Evolutionary conservation across 1,140 invertebrate genomes (phyloP).

Genomic region (Temnothorax longispinosus): DNA sequence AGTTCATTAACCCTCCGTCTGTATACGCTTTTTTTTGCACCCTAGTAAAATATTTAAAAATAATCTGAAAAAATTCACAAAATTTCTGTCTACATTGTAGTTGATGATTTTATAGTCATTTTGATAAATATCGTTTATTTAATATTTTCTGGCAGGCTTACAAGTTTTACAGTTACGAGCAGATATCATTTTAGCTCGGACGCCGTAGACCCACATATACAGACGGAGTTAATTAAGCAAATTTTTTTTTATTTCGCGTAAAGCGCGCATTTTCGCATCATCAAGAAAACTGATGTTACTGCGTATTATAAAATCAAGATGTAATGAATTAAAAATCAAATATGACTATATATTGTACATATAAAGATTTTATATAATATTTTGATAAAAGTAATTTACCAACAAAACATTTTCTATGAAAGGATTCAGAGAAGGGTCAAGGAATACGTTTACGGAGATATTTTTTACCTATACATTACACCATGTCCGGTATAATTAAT

Average conservation of each 20-base stretch:
- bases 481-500: conserved; percentile 38
- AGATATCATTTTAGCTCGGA: too few relatives aligned
- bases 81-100: too few relatives aligned
- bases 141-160: too few relatives aligned
- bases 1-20: not conserved
- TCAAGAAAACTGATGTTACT: not conserved
- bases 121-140: too few relatives aligned
- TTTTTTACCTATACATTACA: conserved; percentile 25
- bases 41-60: too few relatives aligned
- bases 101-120: too few relatives aligned
- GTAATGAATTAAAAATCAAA: not conserved
- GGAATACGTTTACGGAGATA: not conserved
- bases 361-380: not conserved
- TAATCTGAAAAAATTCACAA: too few relatives aligned
- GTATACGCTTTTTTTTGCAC: too few relatives aligned
- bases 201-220: too few relatives aligned
- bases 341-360: not conserved
- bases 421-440: not conserved
- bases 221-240: not conserved
- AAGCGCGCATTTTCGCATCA: not conserved
- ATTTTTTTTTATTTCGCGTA: not conserved
- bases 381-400: conserved; percentile 20
- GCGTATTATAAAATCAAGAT: not conserved
- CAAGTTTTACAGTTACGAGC: too few relatives aligned
- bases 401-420: not conserved